A percentile compares a stretch with the other conserved stretches of the same genome.
Evolutionary conservation across 2,113 vertebrate species (phyloP).

Genomic region (Pelodiscus sinensis): DNA sequence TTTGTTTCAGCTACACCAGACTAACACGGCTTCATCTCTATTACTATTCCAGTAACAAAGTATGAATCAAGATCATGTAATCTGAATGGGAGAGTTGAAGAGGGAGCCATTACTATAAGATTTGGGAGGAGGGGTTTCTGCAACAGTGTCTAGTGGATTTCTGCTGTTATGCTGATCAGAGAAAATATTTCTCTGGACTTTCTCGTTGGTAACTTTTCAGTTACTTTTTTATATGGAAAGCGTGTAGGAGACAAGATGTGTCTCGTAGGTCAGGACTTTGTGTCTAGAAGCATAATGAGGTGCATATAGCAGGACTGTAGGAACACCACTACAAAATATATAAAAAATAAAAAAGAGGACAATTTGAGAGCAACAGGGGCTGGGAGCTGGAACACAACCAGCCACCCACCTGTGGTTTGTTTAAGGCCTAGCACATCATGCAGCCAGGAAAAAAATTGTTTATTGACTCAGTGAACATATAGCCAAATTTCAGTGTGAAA

Average conservation of each 20-base stretch:
- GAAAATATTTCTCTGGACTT: background rate
- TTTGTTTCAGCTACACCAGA: no score
- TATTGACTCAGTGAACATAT: background rate
- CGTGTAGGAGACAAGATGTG: background rate
- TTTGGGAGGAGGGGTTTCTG: background rate
- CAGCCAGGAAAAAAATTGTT: background rate
- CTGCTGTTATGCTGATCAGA: conserved; percentile 3
- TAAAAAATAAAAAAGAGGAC: conserved; percentile 52
- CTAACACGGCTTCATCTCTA: no score
- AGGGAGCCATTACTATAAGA: background rate
- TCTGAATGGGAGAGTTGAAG: conserved; percentile 1
- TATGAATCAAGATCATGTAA: background rate
- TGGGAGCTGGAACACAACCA: conserved; percentile 50
- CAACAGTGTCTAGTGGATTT: background rate
- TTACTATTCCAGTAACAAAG: conserved; percentile 11
- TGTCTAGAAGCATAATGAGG: background rate
- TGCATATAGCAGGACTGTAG: background rate
- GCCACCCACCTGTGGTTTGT: conserved; percentile 42
- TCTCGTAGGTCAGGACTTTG: background rate
- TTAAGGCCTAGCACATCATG: background rate
- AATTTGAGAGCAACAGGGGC: conserved; percentile 17
- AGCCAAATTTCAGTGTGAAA: conserved; percentile 23
- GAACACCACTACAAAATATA: conserved; percentile 49
- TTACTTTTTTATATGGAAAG: conserved; percentile 15
- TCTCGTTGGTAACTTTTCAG: background rate